These are phyloP conservation scores for Herminia tarsipennalis DNA, from an alignment of 2,888 invertebrate species.

Conservation along the genomic window DNA sequence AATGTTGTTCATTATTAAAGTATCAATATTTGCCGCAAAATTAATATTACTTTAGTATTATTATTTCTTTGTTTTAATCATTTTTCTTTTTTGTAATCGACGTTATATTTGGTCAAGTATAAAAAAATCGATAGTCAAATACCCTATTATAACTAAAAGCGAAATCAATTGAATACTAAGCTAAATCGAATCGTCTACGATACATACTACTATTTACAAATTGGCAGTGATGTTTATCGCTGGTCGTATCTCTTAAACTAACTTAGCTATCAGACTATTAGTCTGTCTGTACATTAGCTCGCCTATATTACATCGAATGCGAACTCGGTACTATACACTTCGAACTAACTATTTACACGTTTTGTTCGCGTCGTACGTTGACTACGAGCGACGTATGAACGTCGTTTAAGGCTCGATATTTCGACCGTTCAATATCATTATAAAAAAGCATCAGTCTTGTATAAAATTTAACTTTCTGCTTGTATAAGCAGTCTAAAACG, in stretches of 20 bases:
- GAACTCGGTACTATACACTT: conserved; percentile 58
- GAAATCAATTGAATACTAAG: conserved; percentile 55
- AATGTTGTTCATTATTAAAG: background rate
- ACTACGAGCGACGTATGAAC: conserved; percentile 33
- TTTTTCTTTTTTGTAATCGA: too few relatives aligned
- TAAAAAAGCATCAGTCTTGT: conserved; percentile 84
- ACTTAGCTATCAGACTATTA: conserved; percentile 67
- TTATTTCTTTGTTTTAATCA: too few relatives aligned
- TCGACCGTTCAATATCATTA: conserved; percentile 67
- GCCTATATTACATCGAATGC: conserved; percentile 52
- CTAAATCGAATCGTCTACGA: conserved; percentile 42
- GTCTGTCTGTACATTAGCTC: conserved; percentile 52
- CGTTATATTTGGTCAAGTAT: too few relatives aligned
- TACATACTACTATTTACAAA: conserved; percentile 71
- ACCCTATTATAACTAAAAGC: conserved; percentile 48
- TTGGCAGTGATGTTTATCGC: conserved; percentile 81
- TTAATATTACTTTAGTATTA: too few relatives aligned
- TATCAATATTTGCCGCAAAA: too few relatives aligned
- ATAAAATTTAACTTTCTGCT: conserved; percentile 67
- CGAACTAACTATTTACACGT: conserved; percentile 69
- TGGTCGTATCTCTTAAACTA: conserved; percentile 66
- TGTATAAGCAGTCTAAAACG: conserved; percentile 53
- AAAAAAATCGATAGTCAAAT: background rate
- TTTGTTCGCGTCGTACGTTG: conserved; percentile 59
- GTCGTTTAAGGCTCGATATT: conserved; percentile 50